Evolutionary conservation across 2,888 invertebrate species (phyloP).

Genomic region (Drosophila subquinaria): DNA sequence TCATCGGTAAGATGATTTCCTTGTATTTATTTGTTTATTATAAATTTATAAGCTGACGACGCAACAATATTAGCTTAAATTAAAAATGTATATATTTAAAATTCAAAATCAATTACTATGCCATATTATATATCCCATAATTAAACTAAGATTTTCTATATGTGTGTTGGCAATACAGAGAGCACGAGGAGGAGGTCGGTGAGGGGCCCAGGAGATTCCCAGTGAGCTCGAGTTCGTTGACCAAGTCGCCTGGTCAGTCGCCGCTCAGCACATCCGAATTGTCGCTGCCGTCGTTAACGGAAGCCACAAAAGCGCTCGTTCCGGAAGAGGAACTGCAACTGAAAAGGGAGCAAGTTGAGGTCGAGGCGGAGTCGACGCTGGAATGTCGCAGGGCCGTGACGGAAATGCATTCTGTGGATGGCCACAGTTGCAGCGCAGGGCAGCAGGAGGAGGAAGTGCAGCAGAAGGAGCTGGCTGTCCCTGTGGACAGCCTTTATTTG

Average conservation of each 20-base stretch:
- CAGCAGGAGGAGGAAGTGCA: slow-evolving; percentile 15
- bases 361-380: slow-evolving; percentile 25
- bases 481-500: slow-evolving; percentile 53
- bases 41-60: too few relatives aligned
- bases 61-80: too few relatives aligned
- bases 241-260: slow-evolving; percentile 59
- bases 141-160: not conserved
- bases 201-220: slow-evolving; percentile 74
- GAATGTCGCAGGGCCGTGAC: slow-evolving; percentile 59
- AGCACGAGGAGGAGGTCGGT: slow-evolving; percentile 67
- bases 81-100: too few relatives aligned
- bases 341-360: slow-evolving; percentile 43
- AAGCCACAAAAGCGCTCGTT: slow-evolving; percentile 71
- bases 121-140: slow-evolving; percentile 2
- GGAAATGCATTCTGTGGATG: slow-evolving; percentile 72
- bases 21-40: too few relatives aligned
- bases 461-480: not conserved
- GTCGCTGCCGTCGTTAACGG: slow-evolving; percentile 57
- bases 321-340: slow-evolving; percentile 59
- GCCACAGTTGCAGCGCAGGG: slow-evolving; percentile 7
- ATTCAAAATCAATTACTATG: too few relatives aligned
- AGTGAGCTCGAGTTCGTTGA: slow-evolving; percentile 69
- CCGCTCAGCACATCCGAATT: slow-evolving; percentile 27
- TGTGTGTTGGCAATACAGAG: slow-evolving; percentile 48
- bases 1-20: slow-evolving; percentile 69